Percentiles rank a stretch among this genome's conserved stretches.
Evolutionary conservation across 2,113 vertebrate species (phyloP).

Genomic region (Himantopus leucocephalus): DNA sequence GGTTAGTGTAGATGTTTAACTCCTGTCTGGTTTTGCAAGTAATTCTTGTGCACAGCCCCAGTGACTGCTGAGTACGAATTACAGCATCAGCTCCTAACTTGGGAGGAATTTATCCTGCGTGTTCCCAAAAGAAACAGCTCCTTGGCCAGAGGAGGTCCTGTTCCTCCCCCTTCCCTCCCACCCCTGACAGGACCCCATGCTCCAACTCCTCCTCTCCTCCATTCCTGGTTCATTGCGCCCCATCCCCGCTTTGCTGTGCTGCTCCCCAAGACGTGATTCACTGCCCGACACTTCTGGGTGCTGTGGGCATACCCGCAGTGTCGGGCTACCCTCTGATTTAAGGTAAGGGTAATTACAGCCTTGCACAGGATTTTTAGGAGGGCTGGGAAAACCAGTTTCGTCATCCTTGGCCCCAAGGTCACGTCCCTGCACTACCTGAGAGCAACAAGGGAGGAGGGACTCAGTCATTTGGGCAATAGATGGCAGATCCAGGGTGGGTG

Average conservation of each 20-base stretch:
- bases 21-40: neutral
- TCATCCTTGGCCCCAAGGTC: neutral
- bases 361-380: neutral
- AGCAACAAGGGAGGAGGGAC: neutral
- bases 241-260: rapidly evolving
- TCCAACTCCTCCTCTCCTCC: neutral
- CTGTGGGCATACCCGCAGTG: neutral
- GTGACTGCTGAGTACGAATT: rapidly evolving
- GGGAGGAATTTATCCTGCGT: neutral
- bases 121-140: neutral
- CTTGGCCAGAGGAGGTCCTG: neutral
- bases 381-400: conserved; percentile 7
- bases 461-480: neutral
- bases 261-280: neutral
- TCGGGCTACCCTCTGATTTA: neutral
- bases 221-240: rapidly evolving
- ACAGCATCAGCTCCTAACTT: neutral
- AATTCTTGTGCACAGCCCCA: neutral
- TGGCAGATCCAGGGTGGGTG: neutral
- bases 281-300: rapidly evolving
- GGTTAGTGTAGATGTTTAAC: neutral
- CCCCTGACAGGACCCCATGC: rapidly evolving
- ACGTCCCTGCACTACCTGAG: rapidly evolving
- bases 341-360: neutral
- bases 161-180: rapidly evolving